Evolutionary conservation across 2,113 vertebrate species (phyloP).

Genomic region (Turdus rufiventris): DNA sequence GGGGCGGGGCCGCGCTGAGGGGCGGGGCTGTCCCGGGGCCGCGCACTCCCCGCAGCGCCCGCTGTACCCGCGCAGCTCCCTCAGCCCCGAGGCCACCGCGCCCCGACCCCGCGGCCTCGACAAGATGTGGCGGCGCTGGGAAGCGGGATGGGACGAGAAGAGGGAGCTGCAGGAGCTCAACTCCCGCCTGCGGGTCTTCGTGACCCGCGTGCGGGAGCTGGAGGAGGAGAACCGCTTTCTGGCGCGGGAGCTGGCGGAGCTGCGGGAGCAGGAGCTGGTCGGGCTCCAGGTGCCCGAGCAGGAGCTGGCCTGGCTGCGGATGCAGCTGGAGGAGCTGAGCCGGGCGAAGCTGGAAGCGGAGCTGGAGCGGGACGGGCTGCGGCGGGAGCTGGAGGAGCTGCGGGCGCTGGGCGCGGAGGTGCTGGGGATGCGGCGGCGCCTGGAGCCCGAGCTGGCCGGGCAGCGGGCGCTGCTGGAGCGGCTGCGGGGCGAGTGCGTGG

Average conservation of each 20-base stretch:
- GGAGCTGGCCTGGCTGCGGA: conserved; percentile 70
- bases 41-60: neutral
- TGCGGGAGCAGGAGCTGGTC: conserved; percentile 61
- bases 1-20: neutral
- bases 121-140: conserved; percentile 5
- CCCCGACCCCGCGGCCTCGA: neutral
- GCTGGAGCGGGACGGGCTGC: conserved; percentile 50
- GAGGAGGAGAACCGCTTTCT: conserved; percentile 76
- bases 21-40: neutral
- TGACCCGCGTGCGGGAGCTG: conserved; percentile 82
- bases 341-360: conserved; percentile 54
- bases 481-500: conserved; percentile 34
- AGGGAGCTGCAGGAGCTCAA: conserved; percentile 77
- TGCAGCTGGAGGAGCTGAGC: conserved; percentile 49
- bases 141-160: conserved; percentile 26
- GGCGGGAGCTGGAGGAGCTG: conserved; percentile 51
- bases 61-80: neutral
- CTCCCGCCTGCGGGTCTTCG: conserved; percentile 81
- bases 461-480: conserved; percentile 68
- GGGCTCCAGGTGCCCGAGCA: conserved; percentile 49
- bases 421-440: conserved; percentile 48
- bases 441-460: conserved; percentile 75
- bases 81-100: neutral
- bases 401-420: conserved; percentile 41
- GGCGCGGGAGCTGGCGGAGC: conserved; percentile 68